These are phyloP conservation scores for Solenodon paradoxus DNA, from an alignment of 2,113 vertebrate genomes.

Conservation along the genomic window DNA sequence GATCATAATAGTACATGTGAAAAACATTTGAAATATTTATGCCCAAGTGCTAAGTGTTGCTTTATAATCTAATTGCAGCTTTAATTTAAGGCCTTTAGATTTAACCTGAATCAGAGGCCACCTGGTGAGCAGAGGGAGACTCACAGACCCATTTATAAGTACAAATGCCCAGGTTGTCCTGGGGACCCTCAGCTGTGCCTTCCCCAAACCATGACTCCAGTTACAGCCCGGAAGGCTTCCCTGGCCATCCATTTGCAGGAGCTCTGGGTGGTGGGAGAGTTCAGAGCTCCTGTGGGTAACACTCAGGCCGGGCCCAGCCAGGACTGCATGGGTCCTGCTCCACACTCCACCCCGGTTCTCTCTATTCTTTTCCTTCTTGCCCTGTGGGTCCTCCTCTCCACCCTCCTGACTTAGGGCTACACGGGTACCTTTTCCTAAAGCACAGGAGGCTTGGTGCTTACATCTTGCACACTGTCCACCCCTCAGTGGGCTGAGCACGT, in stretches of 20 bases:
- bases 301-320: rapidly evolving
- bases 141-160: background rate
- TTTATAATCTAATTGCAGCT: conserved; percentile 7
- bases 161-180: background rate
- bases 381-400: background rate
- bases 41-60: background rate
- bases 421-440: background rate
- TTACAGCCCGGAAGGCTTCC: background rate
- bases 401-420: background rate
- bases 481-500: background rate
- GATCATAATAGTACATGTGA: background rate
- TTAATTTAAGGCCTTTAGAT: background rate
- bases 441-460: background rate
- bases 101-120: background rate
- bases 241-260: background rate
- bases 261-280: background rate
- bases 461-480: background rate
- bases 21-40: conserved; percentile 5
- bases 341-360: background rate
- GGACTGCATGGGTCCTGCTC: background rate
- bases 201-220: background rate
- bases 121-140: background rate
- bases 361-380: background rate
- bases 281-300: rapidly evolving
- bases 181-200: background rate